phyloP scores from a whole-genome alignment of 2,113 vertebrate species.

The Eurystomus gularis region DNA sequence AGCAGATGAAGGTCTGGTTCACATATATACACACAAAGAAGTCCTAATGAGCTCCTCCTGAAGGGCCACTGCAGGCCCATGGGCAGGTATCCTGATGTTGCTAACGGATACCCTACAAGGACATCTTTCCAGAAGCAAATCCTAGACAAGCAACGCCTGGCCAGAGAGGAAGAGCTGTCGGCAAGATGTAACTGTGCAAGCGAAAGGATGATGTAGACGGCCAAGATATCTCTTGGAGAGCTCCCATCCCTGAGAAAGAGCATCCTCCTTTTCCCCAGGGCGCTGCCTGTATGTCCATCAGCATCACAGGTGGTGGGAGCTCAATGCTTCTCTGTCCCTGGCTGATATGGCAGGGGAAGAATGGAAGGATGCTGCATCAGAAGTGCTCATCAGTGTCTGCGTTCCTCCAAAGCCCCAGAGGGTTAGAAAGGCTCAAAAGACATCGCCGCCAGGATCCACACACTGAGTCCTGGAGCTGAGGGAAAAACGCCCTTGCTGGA shows the following conservation, averaged over 20 bases:
- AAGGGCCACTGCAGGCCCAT: background rate
- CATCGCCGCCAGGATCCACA: background rate
- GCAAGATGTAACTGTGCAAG: background rate
- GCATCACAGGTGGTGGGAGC: background rate
- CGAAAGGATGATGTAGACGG: background rate
- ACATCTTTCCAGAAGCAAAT: background rate
- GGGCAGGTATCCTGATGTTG: background rate
- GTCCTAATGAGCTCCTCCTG: background rate
- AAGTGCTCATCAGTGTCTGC: background rate
- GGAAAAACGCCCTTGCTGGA: background rate
- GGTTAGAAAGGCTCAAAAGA: background rate
- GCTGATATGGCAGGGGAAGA: background rate
- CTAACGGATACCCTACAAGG: rapidly evolving
- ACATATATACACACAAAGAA: rapidly evolving
- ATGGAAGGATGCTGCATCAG: background rate
- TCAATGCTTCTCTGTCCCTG: background rate
- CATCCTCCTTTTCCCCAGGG: background rate
- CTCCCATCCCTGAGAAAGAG: background rate
- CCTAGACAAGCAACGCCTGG: background rate
- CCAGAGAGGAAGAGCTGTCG: background rate
- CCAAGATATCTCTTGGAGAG: background rate
- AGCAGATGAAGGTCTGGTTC: background rate
- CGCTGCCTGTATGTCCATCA: background rate
- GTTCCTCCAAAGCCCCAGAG: background rate
- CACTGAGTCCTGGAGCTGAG: background rate